Evolutionary conservation across 1,140 invertebrate genomes (phyloP), one percentile per base, ranked within the genome.

Genomic region (Drosophila bocki): DNA sequence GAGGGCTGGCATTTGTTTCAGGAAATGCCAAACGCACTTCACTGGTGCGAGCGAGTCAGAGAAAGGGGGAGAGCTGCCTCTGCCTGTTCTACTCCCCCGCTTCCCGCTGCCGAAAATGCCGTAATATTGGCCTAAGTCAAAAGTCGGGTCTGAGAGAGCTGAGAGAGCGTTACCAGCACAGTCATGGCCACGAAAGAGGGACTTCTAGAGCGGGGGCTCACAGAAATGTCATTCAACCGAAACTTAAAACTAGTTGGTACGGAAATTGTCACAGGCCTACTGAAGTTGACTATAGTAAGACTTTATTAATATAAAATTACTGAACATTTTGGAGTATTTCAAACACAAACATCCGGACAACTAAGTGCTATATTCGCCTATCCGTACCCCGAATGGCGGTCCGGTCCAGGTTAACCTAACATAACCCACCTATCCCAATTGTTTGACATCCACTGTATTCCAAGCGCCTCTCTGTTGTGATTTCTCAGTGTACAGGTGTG

Each of bases 11-110:
- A 82, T 86, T 86, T 63, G 65, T 67, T 80, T 88, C 72, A 84
- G 85, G 77, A 88, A 83, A 87, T 84, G 78, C 63, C 78, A 83
- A 65, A 78, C 60, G 71, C 63, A 59, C 11, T 51, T 44, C 12
- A 22, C 15, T 13, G 6, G 53, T 50, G 47, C 12, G 64, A 54
- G 17, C 12, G 65, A 19, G 48, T 15, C 2, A 32, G 50, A 33
- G 19, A 7, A n/a, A 33, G 67, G 15, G 32, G 60, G 17, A 15
- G 44, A 72, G 42, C 17, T 45, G 9, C 44, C 53, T 47, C 9
- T 50, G 32, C 32, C 33, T 47, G 32, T 33, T 56, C 35, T 60
- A 29, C 19, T 68, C 44, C 41, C 32, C 29, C 48, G 48, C 19
- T 39, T 47, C 44, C 67, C 35, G 11, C 32, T 61, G 74, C 50